Percentiles rank a stretch among this genome's conserved stretches.
Evolutionary conservation across 1,140 invertebrate species (phyloP).

Genomic region (Mamestra configurata): DNA sequence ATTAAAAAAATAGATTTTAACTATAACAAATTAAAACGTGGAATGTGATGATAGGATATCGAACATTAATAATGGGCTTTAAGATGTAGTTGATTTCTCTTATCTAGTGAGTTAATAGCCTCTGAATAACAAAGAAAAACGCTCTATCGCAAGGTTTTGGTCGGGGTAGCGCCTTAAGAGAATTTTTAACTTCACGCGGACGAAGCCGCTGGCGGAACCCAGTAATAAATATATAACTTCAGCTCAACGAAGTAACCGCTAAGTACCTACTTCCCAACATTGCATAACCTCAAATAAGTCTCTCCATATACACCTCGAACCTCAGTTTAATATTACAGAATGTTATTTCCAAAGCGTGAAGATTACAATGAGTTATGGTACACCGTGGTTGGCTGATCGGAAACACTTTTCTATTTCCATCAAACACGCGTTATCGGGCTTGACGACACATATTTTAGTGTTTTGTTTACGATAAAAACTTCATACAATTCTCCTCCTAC

Average conservation of each 20-base stretch:
- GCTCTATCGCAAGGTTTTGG: too few relatives aligned
- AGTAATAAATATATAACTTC: too few relatives aligned
- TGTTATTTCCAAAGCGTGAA: slow-evolving; percentile 16
- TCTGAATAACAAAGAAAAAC: too few relatives aligned
- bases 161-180: too few relatives aligned
- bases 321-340: slow-evolving; percentile 35
- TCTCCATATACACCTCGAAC: not conserved
- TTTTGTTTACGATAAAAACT: slow-evolving; percentile 35
- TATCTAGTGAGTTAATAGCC: too few relatives aligned
- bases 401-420: slow-evolving; percentile 45
- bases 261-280: not conserved
- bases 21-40: too few relatives aligned
- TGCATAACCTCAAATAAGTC: not conserved
- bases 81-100: too few relatives aligned
- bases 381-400: not conserved
- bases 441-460: slow-evolving; percentile 46
- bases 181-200: too few relatives aligned
- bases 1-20: too few relatives aligned
- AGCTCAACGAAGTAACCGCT: not conserved
- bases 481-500: not conserved
- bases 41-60: too few relatives aligned
- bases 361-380: slow-evolving; percentile 17
- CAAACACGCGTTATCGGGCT: slow-evolving; percentile 27
- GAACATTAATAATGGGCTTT: too few relatives aligned
- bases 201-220: too few relatives aligned